Conservation (phyloP, 2,888 invertebrate species). For the Monoplex corrugatus region DNA sequence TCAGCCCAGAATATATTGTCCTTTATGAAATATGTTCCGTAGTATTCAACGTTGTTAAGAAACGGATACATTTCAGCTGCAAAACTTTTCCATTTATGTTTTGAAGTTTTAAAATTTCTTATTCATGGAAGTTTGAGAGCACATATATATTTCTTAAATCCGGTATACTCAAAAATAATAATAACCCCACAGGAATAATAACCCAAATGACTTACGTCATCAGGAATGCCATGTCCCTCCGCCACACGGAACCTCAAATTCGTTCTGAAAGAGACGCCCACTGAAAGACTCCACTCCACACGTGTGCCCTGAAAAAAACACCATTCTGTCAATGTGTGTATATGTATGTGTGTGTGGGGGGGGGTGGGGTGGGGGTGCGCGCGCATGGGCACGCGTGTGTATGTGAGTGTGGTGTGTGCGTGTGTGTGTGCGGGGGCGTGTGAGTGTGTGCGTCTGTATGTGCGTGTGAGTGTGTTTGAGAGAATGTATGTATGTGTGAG, state of each 20-base stretch:
- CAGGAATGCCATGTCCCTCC: constrained; percentile 38
- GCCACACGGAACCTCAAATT: constrained; percentile 50
- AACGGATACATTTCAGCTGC: no score
- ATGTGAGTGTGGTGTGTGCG: neutral
- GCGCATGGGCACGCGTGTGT: neutral
- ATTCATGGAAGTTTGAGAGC: no score
- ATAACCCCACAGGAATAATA: no score
- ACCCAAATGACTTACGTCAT: constrained; percentile 46
- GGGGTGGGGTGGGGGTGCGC: neutral
- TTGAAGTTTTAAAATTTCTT: no score
- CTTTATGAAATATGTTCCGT: no score
- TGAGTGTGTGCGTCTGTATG: no score
- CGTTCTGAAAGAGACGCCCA: constrained; percentile 54
- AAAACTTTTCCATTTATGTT: no score
- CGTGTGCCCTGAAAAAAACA: constrained; percentile 44
- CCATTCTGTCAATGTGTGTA: neutral
- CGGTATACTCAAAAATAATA: no score
- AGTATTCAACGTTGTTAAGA: no score
- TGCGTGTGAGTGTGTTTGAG: neutral
- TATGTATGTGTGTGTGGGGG: neutral
- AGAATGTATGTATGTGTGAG: neutral
- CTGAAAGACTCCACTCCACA: constrained; percentile 53
- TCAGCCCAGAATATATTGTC: no score
- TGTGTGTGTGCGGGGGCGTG: neutral
- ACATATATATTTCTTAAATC: no score